Conservation (phyloP, 2,888 invertebrate genomes). For the Torymus aiolomorphi region DNA sequence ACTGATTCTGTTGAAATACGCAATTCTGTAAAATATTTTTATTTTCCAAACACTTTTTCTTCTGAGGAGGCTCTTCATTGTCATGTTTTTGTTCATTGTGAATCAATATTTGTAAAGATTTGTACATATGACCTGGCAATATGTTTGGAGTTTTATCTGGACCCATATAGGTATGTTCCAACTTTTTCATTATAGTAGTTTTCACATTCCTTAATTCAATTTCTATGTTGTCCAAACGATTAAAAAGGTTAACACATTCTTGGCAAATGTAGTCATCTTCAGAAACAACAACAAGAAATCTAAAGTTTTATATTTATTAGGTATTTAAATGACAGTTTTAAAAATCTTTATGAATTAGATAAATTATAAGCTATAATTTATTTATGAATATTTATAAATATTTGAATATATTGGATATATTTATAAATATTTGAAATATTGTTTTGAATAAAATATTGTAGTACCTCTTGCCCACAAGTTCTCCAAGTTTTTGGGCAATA, state of each 20-base stretch:
- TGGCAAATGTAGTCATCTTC: constrained; percentile 75
- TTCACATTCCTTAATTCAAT: constrained; percentile 69
- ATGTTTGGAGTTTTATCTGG: background rate
- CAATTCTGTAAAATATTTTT: background rate
- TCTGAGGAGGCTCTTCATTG: background rate
- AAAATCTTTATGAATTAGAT: no score
- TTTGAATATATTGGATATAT: no score
- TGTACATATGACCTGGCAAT: constrained; percentile 8
- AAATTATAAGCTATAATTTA: no score
- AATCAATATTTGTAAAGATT: constrained; percentile 2
- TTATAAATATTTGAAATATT: no score
- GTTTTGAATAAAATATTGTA: no score
- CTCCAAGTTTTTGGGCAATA: constrained; percentile 72
- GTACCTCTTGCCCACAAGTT: constrained; percentile 74
- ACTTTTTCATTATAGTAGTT: constrained; percentile 67
- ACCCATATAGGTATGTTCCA: constrained; percentile 71
- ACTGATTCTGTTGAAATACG: background rate
- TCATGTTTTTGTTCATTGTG: background rate
- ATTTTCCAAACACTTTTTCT: background rate
- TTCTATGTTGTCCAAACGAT: constrained; percentile 73
- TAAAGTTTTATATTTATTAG: constrained; percentile 54
- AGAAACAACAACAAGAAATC: constrained; percentile 74
- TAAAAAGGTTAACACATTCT: constrained; percentile 73
- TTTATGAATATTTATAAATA: no score
- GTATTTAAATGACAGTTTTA: background rate